These are phyloP conservation scores for Hemaris fuciformis DNA, from an alignment of 2,888 invertebrate genomes.

Conservation along the genomic window DNA sequence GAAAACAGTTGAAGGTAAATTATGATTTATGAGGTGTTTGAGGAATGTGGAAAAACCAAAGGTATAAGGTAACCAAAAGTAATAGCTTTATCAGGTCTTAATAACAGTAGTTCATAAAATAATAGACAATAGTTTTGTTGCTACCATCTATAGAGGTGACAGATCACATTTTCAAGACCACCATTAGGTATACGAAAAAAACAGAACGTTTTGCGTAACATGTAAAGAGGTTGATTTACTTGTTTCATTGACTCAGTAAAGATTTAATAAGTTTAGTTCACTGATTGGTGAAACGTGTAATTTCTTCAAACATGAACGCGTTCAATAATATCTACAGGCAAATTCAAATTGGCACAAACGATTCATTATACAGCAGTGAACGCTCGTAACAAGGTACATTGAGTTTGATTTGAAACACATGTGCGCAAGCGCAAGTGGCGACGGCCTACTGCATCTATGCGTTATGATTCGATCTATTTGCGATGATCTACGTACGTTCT, in stretches of 20 bases:
- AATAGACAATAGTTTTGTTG: not conserved
- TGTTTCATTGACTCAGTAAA: not conserved
- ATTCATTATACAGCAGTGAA: conserved; percentile 38
- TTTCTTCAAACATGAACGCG: conserved; percentile 18
- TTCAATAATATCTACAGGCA: conserved; percentile 24
- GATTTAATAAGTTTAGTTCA: not conserved
- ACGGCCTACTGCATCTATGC: conserved; percentile 14
- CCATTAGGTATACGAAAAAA: not conserved
- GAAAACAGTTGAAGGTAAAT: no score
- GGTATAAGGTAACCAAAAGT: no score
- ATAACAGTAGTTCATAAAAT: not conserved
- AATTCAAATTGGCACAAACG: conserved; percentile 36
- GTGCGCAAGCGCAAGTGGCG: conserved; percentile 33
- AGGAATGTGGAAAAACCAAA: no score
- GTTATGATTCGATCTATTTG: conserved; percentile 31
- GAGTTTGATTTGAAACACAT: conserved; percentile 49
- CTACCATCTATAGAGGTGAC: not conserved
- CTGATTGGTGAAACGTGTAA: conserved; percentile 7
- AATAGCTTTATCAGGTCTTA: not conserved
- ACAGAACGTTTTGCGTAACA: not conserved
- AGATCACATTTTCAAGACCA: not conserved
- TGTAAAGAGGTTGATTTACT: not conserved
- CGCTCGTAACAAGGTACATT: conserved; percentile 39
- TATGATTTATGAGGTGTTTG: no score
- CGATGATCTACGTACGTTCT: conserved; percentile 4